phyloP scores from a whole-genome alignment of 2,888 invertebrate species.

The Napeogenes inachia region DNA sequence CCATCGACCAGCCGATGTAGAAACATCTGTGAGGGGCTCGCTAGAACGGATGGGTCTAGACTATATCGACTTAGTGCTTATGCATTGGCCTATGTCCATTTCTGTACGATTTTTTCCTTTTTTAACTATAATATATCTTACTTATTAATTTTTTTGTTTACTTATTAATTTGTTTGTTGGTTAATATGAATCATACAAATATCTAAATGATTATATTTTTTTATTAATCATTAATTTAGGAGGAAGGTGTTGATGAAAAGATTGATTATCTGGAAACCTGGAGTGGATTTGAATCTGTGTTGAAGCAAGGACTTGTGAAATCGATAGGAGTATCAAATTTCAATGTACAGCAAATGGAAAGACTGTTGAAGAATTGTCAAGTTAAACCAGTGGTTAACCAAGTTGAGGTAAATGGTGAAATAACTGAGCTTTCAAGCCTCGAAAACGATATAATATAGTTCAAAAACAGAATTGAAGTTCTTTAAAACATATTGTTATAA shows the following conservation, averaged over 20 bases:
- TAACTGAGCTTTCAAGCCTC: too few species aligned
- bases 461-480: too few species aligned
- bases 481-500: too few species aligned
- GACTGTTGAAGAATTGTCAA: constrained; percentile 77
- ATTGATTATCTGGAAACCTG: constrained; percentile 86
- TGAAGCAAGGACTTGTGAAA: constrained; percentile 79
- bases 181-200: too few species aligned
- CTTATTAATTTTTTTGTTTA: too few species aligned
- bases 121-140: constrained; percentile 3
- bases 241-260: constrained; percentile 73
- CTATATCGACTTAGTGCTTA: constrained; percentile 55
- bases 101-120: constrained; percentile 42
- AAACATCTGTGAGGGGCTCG: constrained; percentile 50
- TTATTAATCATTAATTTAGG: constrained; percentile 35
- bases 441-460: too few species aligned
- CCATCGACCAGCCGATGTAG: constrained; percentile 55
- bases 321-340: constrained; percentile 90
- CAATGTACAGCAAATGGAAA: constrained; percentile 82
- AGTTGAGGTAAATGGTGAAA: constrained; percentile 50
- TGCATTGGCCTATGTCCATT: constrained; percentile 67
- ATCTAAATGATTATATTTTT: too few species aligned
- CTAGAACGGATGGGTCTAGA: constrained; percentile 51
- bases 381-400: constrained; percentile 80
- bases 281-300: constrained; percentile 84
- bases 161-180: too few species aligned